Base-by-base conservation (phyloP, 2,888 invertebrate species). In the Graphium colonna region DNA sequence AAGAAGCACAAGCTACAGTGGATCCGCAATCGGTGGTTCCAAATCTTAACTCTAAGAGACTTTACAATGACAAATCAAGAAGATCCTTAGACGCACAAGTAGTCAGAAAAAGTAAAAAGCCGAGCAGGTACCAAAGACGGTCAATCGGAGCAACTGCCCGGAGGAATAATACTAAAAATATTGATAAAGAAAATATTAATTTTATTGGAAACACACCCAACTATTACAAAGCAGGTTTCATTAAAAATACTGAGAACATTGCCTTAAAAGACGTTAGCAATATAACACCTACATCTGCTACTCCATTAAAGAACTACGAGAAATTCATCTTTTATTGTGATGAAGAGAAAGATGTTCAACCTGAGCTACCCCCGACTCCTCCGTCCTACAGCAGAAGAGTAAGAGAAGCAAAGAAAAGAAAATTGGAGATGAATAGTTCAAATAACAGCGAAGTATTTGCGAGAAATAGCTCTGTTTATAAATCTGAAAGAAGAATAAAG, bases 181-280 rank as follows among this genome's bases (percentile, higher is more conserved):
- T 78, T 9, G 89, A 90, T 53, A 89, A 90, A 72, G 89, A 90
- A 64, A 90, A 91, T 60, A 69, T 86, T 9, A 89, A 91, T 59
- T 82, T 85, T 44, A 82, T 91, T 52, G 87, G 88, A 4, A 90
- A 90, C 59, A 92, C 92, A 49, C 92, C 92, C 59, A 92, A 92
- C 63, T 91, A 91, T 62, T 92, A 84, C 58, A 91, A 90, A 67
- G 91, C 92, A 60, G 91, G 92, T 1, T 92, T 91, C 17, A 64
- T 81, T 1, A 91, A 91, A 54, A 92, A 92, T 71, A 69, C 83
- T 17, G 91, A 91, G 60, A 85, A 75, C 0, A 64, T 79, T 50
- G 88, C 87, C 8, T 74, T 92, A 0, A 89, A 92, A 73, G 92
- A 92, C 68, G 91, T 92, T 7, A 92, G 92, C 65, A 92, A 92